phyloP scores from a whole-genome alignment of 1,140 invertebrate genomes.

The Panulirus ornatus region DNA sequence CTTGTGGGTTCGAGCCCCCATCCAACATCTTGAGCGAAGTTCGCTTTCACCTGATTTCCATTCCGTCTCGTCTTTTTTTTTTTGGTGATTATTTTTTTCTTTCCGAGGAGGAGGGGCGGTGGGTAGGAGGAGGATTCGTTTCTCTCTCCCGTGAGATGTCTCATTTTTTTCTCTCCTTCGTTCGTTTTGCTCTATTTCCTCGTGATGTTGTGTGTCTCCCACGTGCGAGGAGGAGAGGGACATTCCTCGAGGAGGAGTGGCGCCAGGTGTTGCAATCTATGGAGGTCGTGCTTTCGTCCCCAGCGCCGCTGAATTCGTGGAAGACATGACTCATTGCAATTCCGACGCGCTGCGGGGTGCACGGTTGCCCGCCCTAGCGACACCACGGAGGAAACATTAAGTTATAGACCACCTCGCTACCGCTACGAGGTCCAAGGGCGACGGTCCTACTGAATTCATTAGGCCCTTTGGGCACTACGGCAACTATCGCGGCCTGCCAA shows the following conservation, averaged over 20 bases:
- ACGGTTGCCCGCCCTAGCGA: slow-evolving; percentile 18
- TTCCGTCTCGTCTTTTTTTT: slow-evolving; percentile 7
- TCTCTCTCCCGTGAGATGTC: too few relatives aligned
- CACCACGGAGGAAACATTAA: slow-evolving; percentile 59
- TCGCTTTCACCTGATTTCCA: slow-evolving; percentile 58
- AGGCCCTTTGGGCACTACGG: slow-evolving; percentile 11
- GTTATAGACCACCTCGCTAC: slow-evolving; percentile 37
- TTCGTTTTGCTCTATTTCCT: neutral
- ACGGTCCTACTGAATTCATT: slow-evolving; percentile 47
- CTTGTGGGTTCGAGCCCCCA: slow-evolving; percentile 24
- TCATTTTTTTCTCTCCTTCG: neutral
- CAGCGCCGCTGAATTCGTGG: slow-evolving; percentile 47
- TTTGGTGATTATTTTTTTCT: neutral
- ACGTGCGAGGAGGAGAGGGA: too few relatives aligned
- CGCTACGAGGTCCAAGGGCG: slow-evolving; percentile 51
- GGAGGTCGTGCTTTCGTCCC: too few relatives aligned
- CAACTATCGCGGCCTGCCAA: slow-evolving; percentile 5
- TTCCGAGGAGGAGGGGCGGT: too few relatives aligned
- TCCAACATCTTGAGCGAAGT: slow-evolving; percentile 65
- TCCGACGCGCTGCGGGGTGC: slow-evolving; percentile 39
- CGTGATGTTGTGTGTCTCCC: too few relatives aligned
- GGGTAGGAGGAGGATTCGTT: too few relatives aligned
- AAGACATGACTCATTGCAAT: slow-evolving; percentile 47
- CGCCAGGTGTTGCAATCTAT: too few relatives aligned
- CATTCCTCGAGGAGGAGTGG: too few relatives aligned